Conservation (phyloP, 2,113 vertebrate species). For the Isurus oxyrinchus region DNA sequence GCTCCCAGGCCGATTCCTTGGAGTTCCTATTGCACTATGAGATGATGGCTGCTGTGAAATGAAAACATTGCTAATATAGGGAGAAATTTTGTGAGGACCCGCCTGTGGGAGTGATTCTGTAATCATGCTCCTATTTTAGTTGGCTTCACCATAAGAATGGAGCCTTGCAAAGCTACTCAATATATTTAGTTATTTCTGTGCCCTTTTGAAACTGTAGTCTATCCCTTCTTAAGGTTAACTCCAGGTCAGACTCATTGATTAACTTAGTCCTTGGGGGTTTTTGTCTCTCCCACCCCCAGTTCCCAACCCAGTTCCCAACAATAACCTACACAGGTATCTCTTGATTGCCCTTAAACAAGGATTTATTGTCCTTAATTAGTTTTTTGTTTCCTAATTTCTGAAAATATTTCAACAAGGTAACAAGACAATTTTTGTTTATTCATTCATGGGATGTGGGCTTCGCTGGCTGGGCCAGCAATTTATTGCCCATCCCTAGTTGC, state of each 20-base stretch:
- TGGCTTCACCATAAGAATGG: neutral
- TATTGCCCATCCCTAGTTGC: too few species aligned
- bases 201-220: neutral
- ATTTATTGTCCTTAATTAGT: neutral
- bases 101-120: neutral
- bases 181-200: neutral
- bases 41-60: neutral
- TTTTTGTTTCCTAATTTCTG: neutral
- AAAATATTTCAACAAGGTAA: neutral
- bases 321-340: neutral
- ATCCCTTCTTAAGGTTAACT: too few species aligned
- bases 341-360: neutral
- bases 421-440: neutral
- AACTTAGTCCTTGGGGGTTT: neutral
- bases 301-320: too few species aligned
- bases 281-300: neutral
- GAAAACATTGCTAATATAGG: neutral
- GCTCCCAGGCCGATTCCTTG: neutral
- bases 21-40: neutral
- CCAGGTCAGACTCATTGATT: neutral
- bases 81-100: neutral
- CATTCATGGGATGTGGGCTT: too few species aligned
- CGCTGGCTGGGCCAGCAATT: too few species aligned
- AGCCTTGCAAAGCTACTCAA: neutral
- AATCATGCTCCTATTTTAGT: neutral